Conservation (phyloP, 2,113 vertebrate species). For the Orycteropus afer region DNA sequence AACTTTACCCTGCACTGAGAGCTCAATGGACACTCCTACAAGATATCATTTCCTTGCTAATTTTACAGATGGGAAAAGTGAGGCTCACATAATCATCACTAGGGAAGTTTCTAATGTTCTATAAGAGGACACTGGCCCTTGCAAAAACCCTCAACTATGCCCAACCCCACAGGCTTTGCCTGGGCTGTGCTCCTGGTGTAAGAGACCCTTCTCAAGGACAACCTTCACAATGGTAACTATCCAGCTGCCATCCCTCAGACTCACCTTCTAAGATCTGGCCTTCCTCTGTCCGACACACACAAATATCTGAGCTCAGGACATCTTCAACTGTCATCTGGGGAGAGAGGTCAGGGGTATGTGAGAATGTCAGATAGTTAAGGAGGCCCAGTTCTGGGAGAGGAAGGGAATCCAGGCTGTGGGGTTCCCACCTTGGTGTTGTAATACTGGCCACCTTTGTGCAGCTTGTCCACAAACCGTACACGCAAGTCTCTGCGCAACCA, state of each 20-base stretch:
- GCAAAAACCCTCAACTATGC: not conserved
- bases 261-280: slow-evolving; percentile 91
- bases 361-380: not conserved
- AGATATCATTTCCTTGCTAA: not conserved
- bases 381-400: not conserved
- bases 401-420: not conserved
- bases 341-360: not conserved
- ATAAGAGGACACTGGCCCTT: not conserved
- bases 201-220: not conserved
- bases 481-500: slow-evolving; percentile 93
- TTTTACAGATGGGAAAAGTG: not conserved
- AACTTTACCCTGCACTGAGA: not conserved
- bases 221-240: not conserved
- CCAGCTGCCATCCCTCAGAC: not conserved
- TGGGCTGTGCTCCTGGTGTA: not conserved
- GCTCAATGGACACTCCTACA: not conserved
- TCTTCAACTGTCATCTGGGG: slow-evolving; percentile 93
- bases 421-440: slow-evolving; percentile 92
- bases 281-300: slow-evolving; percentile 93
- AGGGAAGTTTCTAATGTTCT: not conserved
- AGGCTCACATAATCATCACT: not conserved
- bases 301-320: slow-evolving; percentile 87
- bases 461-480: slow-evolving; percentile 93
- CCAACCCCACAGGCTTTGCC: not conserved
- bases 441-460: slow-evolving; percentile 91